These are phyloP conservation scores for Maniola jurtina DNA, from an alignment of 1,140 invertebrate species.

Conservation along the genomic window DNA sequence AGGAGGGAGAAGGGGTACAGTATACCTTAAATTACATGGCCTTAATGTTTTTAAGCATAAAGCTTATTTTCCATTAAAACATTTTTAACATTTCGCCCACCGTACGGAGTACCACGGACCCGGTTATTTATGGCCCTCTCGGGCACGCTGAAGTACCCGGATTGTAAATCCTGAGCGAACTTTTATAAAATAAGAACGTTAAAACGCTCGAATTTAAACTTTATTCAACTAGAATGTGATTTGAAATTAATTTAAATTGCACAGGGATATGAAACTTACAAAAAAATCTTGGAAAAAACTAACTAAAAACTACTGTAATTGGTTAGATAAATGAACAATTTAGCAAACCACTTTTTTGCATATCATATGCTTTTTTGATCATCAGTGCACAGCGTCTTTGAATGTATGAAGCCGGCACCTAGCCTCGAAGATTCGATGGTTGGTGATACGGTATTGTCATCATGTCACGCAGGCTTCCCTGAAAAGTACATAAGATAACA, in stretches of 20 bases:
- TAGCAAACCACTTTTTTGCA: no score
- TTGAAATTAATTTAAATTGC: conserved; percentile 9
- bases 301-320: neutral
- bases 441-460: no score
- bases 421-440: no score
- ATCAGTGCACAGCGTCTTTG: no score
- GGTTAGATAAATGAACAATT: no score
- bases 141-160: conserved; percentile 66
- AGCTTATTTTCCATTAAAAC: conserved; percentile 14
- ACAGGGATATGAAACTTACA: neutral
- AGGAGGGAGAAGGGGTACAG: conserved; percentile 32
- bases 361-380: no score
- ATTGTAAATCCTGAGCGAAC: conserved; percentile 70
- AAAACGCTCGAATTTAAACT: conserved; percentile 9
- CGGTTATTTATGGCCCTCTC: conserved; percentile 73
- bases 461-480: no score
- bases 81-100: conserved; percentile 8
- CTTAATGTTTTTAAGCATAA: neutral
- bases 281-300: neutral
- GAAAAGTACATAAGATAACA: no score
- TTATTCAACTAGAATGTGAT: conserved; percentile 6
- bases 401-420: no score
- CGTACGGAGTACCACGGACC: conserved; percentile 41
- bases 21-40: conserved; percentile 1
- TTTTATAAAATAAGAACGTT: conserved; percentile 65